Conservation (phyloP, 64 coral and sea anemone genomes). For the Montipora efflorescens region DNA sequence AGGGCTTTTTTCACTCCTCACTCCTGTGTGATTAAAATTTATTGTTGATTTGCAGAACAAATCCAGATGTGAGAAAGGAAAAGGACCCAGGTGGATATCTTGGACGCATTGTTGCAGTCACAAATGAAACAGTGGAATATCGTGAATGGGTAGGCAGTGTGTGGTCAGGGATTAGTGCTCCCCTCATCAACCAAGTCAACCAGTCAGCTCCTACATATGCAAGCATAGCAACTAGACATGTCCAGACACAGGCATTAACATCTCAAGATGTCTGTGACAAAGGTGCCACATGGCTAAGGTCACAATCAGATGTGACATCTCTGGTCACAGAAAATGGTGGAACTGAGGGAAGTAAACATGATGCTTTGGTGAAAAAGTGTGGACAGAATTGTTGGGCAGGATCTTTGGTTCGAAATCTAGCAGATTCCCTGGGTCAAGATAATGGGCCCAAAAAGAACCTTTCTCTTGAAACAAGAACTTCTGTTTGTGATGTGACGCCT, state of each 20-base stretch:
- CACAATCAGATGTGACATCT: constrained; percentile 33
- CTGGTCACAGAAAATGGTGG: neutral
- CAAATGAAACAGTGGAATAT: constrained; percentile 53
- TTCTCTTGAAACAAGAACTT: neutral
- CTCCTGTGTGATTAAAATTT: too few relatives aligned
- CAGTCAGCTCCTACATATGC: constrained; percentile 61
- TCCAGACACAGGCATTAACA: neutral
- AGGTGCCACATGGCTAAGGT: constrained; percentile 13
- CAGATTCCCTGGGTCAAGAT: constrained; percentile 45
- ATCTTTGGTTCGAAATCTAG: constrained; percentile 20
- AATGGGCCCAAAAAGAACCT: neutral
- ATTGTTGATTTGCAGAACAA: neutral
- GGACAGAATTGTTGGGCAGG: constrained; percentile 14
- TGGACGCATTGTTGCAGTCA: constrained; percentile 54
- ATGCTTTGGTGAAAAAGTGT: constrained; percentile 19
- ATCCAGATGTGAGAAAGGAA: neutral
- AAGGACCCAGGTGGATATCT: constrained; percentile 31
- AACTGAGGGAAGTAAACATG: neutral
- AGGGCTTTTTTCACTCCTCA: too few relatives aligned
- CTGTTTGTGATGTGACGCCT: neutral
- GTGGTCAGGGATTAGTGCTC: constrained; percentile 1
- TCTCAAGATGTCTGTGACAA: constrained; percentile 9
- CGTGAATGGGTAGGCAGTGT: constrained; percentile 55
- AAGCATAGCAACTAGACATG: constrained; percentile 56
- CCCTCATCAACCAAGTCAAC: constrained; percentile 12